phyloP scores from a whole-genome alignment of 2,888 invertebrate species.

The Torymus texanus region DNA sequence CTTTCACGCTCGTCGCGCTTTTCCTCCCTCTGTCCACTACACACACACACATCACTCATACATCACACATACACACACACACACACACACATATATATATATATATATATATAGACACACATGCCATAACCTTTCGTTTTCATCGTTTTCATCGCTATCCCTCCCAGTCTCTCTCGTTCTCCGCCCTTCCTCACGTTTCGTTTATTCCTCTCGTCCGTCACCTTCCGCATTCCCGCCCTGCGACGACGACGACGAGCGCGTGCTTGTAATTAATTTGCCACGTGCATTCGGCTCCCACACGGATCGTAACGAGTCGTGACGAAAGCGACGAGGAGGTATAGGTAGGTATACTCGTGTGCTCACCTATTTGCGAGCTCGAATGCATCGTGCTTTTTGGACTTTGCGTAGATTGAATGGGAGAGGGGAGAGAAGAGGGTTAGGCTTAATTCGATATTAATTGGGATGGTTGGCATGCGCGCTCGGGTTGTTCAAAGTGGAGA shows the following conservation, averaged over 20 bases:
- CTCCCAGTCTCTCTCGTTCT: neutral
- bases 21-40: neutral
- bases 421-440: no score
- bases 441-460: no score
- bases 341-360: conserved; percentile 3
- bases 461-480: no score
- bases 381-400: neutral
- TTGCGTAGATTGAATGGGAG: no score
- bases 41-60: no score
- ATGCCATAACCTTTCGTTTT: neutral
- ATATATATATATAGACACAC: neutral
- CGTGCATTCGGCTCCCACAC: conserved; percentile 56
- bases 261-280: conserved; percentile 69
- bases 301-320: neutral
- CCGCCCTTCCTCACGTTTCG: conserved; percentile 7
- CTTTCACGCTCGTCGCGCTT: neutral
- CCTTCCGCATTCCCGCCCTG: conserved; percentile 36
- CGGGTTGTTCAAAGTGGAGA: no score
- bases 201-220: conserved; percentile 51
- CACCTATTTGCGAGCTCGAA: neutral
- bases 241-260: conserved; percentile 35
- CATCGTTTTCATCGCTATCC: conserved; percentile 16
- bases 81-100: no score
- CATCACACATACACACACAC: no score
- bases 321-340: neutral